Evolutionary conservation across 2,888 invertebrate species (phyloP).

Genomic region (Plagiodera versicolora): DNA sequence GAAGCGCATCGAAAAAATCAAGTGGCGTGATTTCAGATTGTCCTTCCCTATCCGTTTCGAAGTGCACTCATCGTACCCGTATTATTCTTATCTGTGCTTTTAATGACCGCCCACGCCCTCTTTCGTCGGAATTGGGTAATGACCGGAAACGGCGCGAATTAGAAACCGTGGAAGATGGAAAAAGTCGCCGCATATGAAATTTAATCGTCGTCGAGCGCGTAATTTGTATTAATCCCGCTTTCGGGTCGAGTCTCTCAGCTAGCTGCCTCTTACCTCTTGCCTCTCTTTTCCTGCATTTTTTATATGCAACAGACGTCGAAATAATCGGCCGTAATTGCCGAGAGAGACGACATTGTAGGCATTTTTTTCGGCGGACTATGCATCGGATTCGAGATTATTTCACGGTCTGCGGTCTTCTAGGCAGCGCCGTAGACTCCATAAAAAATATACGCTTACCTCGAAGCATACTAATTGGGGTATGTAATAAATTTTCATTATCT

Average conservation of each 20-base stretch:
- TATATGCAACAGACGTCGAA: constrained; percentile 18
- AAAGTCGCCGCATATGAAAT: constrained; percentile 22
- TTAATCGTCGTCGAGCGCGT: constrained; percentile 25
- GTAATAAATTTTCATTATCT: too few species aligned
- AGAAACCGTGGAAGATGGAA: constrained; percentile 24
- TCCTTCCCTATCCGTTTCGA: background rate
- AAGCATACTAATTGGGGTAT: too few species aligned
- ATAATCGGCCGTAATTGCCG: constrained; percentile 16
- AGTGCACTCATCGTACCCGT: background rate
- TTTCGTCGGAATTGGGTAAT: constrained; percentile 22
- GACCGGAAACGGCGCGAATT: constrained; percentile 28
- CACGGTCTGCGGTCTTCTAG: background rate
- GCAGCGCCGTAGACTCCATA: background rate
- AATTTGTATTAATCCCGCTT: constrained; percentile 26
- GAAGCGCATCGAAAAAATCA: background rate
- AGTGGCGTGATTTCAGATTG: background rate
- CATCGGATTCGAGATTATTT: background rate
- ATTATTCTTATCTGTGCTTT: background rate
- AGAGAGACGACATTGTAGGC: background rate
- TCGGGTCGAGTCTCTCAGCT: background rate
- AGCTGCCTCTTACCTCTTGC: too few species aligned
- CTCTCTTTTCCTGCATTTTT: constrained; percentile 23
- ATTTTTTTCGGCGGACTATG: background rate
- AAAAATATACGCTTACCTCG: background rate
- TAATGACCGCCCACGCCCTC: constrained; percentile 22